Evolutionary conservation across 2,888 invertebrate genomes (phyloP).

Genomic region (Drosophila crucigera): DNA sequence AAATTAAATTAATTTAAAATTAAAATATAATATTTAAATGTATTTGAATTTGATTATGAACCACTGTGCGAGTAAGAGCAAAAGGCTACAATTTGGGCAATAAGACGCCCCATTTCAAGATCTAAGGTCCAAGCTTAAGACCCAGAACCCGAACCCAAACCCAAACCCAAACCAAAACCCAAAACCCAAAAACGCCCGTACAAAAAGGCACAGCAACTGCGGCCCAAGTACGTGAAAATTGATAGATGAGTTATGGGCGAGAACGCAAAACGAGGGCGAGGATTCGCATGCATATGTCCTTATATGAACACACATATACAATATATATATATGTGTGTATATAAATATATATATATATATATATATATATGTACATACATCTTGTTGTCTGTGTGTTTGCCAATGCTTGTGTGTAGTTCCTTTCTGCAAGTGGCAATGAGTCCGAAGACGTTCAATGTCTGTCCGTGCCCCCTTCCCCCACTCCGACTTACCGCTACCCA

Average conservation of each 20-base stretch:
- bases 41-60: background rate
- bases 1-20: background rate
- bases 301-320: constrained; percentile 38
- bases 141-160: constrained; percentile 33
- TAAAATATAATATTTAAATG: background rate
- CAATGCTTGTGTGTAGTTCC: constrained; percentile 64
- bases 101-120: constrained; percentile 73
- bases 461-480: constrained; percentile 39
- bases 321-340: constrained; percentile 10
- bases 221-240: constrained; percentile 84
- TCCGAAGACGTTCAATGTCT: constrained; percentile 78
- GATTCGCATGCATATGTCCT: constrained; percentile 79
- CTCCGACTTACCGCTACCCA: background rate
- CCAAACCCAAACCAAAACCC: constrained; percentile 16
- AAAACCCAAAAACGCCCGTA: constrained; percentile 4
- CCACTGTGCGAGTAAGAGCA: constrained; percentile 61
- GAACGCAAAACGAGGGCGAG: constrained; percentile 54
- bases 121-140: constrained; percentile 51
- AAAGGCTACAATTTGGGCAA: constrained; percentile 77
- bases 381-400: constrained; percentile 38
- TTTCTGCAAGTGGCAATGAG: constrained; percentile 80
- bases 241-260: constrained; percentile 85
- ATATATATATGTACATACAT: constrained; percentile 12
- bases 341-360: constrained; percentile 1
- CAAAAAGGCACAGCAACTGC: constrained; percentile 54